Evolutionary conservation across 1,140 invertebrate genomes (phyloP).

Genomic region (Diabrotica virgifera): DNA sequence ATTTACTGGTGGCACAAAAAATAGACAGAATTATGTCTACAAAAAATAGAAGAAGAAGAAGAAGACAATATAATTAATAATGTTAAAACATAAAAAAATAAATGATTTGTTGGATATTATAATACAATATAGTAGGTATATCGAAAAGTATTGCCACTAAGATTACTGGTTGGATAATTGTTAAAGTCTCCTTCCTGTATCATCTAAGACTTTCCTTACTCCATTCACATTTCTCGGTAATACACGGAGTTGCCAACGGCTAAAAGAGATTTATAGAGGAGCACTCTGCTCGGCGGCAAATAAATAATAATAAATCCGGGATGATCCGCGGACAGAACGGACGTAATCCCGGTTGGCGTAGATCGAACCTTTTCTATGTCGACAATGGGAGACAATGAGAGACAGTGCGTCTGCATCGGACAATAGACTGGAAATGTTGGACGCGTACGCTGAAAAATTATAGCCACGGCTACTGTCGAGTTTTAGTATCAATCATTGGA

Average conservation of each 20-base stretch:
- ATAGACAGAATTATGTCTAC: no score
- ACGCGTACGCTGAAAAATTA: background rate
- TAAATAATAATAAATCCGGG: conserved; percentile 3
- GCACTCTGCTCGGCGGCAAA: conserved; percentile 1
- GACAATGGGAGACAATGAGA: background rate
- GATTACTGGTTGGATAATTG: no score
- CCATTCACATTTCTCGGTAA: background rate
- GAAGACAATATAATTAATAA: no score
- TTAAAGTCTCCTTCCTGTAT: background rate
- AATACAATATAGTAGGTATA: no score
- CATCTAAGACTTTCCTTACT: background rate
- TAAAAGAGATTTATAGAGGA: background rate
- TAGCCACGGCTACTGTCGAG: background rate
- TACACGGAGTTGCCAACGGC: background rate
- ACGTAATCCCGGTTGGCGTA: background rate
- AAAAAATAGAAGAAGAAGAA: no score
- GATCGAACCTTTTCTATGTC: background rate
- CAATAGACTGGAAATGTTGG: background rate
- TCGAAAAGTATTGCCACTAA: no score
- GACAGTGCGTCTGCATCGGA: background rate
- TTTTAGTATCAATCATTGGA: no score
- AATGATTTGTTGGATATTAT: no score
- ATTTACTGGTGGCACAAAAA: no score
- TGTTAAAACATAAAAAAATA: no score
- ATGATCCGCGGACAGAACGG: conserved; percentile 1